These are phyloP conservation scores for Takifugu flavidus DNA, from an alignment of 2,113 vertebrate species.

Conservation along the genomic window DNA sequence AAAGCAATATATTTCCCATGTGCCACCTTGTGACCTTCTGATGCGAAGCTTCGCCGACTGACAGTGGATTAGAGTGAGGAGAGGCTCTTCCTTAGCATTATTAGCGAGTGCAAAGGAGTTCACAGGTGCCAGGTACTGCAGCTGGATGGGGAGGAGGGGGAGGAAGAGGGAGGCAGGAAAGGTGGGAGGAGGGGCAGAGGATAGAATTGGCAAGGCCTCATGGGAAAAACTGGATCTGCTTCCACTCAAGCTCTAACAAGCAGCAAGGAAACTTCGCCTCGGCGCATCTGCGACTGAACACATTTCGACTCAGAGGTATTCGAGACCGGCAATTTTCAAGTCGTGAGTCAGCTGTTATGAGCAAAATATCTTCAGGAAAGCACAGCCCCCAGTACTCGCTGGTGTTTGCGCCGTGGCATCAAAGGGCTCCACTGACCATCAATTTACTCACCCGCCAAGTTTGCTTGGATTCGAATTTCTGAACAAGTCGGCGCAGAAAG, in stretches of 20 bases:
- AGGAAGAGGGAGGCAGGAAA: constrained; percentile 7
- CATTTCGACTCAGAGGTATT: constrained; percentile 52
- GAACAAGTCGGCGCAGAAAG: constrained; percentile 16
- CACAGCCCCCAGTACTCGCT: constrained; percentile 11
- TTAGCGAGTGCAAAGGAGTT: constrained; percentile 67
- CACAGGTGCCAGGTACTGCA: constrained; percentile 77
- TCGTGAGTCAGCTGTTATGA: constrained; percentile 59
- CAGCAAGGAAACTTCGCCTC: constrained; percentile 67
- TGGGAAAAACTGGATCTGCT: constrained; percentile 75
- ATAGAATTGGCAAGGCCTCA: constrained; percentile 71
- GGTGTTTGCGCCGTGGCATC: constrained; percentile 27
- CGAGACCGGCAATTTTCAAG: constrained; percentile 57
- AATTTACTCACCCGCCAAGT: constrained; percentile 11
- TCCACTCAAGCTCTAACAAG: constrained; percentile 76
- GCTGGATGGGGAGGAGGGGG: constrained; percentile 56
- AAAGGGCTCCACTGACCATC: constrained; percentile 31
- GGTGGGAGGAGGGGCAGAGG: constrained; percentile 27
- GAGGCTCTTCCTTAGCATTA: constrained; percentile 41
- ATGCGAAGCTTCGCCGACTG: constrained; percentile 20
- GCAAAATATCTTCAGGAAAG: constrained; percentile 51
- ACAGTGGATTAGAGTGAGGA: constrained; percentile 33
- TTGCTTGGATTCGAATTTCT: constrained; percentile 15
- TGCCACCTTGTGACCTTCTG: constrained; percentile 13
- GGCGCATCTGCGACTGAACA: constrained; percentile 61
- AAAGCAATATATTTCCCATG: constrained; percentile 22